Evolutionary conservation across 2,888 invertebrate genomes (phyloP), one percentile per base, ranked within the genome.

Genomic region (Reticulitermes lucifugus): DNA sequence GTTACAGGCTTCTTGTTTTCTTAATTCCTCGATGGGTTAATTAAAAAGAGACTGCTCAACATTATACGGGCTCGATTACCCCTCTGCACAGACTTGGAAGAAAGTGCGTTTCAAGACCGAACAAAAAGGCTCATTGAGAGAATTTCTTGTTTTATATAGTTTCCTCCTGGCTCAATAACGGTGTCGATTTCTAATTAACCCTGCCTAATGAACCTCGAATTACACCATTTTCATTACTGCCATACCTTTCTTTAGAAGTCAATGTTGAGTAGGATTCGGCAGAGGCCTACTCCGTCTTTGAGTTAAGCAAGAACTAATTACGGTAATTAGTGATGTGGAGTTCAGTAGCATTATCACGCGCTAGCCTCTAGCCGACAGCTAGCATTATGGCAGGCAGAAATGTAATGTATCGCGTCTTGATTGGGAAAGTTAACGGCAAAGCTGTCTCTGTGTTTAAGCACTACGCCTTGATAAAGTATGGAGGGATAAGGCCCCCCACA

Each of bases 131-230:
- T 81, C 81, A 83, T 83, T 73, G 85, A 83, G 60, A 41, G 84
- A 86, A 84, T 86, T 84, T 81, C 87, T 87, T 86, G 86, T 85
- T 87, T 84, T 87, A 84, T 84, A 87, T 86, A 83, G 82, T 81
- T 86, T 85, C 86, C 86, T 77, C 73, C 65, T 79, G 86, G 87
- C 83, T 85, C 85, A 77, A 84, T 87, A 88, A 80, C 88, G 88
- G 89, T 89, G 89, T 89, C 89, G 89, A 90, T 90, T 89, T 89
- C 89, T 89, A 90, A 90, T 90, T 90, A 90, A 89, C 89, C 88
- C 87, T 88, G 88, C 88, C 89, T 89, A 89, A 90, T 90, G 89
- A 89, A 89, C 87, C 87, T 87, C 87, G 87, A 87, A 86, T 87
- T 87, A 86, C 86, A 87, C 86, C 87, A 86, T 87, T 87, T 87